Base-by-base conservation (phyloP, 2,113 vertebrate genomes). In the Polypterus senegalus region DNA sequence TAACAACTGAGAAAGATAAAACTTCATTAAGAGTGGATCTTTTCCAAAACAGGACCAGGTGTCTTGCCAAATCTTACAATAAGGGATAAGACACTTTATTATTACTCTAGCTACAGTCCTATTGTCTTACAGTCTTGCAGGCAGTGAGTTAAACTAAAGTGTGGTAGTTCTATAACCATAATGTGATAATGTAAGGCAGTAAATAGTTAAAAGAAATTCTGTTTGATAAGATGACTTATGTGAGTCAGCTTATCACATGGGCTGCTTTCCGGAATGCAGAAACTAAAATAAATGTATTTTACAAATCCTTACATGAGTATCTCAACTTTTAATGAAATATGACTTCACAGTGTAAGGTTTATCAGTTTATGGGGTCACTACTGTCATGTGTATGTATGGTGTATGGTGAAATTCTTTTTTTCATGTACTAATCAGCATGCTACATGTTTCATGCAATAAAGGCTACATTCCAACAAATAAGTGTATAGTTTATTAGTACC, bases 1-100 rank as follows among this genome's bases (percentile, higher is more conserved):
- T 83, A 81, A 79, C 27, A 88, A 76, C 81, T 75, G 76, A 82
- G 84, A 63, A 59, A 88, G 86, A 90, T 88, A 89, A 88, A 86
- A 76, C 77, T 85, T 85, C 83, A 57, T 80, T 80, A 86, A 85
- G 80, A 83, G 78, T 84, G 77, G 86, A 86, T 81, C 82, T 83
- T 86, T 76, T 82, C 81, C 81, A 79, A 86, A 82, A 73, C 27
- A 73, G 78, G 78, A 86, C 77, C 77, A 86, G 63, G 67, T 68
- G 48, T 47, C 43, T 11, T 59, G 60, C 63, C 60, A 65, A 65
- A 66, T 45, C 54, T 46, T 66, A 27, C 46, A 27, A 27, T 27
- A 62, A 62, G 51, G 61, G 61, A 79, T 85, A 79, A 85, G 85
- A 81, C 27, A 27, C 27, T 27, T 27, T 27, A 27, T 27, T 27